Base-by-base conservation (phyloP, 1,140 invertebrate genomes). In the Oscheius sp. region DNA sequence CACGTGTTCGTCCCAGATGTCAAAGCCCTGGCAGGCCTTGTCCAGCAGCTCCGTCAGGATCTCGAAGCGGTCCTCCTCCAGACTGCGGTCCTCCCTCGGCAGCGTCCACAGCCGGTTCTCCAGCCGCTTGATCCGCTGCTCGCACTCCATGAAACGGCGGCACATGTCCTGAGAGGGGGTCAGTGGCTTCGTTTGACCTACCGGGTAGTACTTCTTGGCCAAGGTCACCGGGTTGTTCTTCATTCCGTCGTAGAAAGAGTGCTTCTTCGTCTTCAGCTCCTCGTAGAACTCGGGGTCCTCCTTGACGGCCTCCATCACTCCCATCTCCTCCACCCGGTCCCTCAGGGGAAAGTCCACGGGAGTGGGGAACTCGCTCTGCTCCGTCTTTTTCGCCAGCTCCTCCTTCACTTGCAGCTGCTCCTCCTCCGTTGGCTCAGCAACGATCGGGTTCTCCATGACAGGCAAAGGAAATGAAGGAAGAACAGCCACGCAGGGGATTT, bases 1-100 rank as follows among this genome's bases (percentile, higher is more conserved):
- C 78, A 52, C 62, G 45, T 80, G 79, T 67, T 82, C 80, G 36
- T 80, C 79, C 59, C 55, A 68, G 61, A 80, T 77, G 32, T 82
- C 80, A n/a, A 80, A 73, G 29, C 68, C 79, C 42, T 80, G 77
- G 35, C 68, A 74, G 13, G 75, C 79, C 52, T 80, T 80, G 65
- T 80, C 79, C 63, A 80, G 42, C 18, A 80, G 45, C 66, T 80
- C 79, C 35, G 63, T 59, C 18, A 82, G 62, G 64, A 80, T 80
- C 49, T 80, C 79, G 55, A 78, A 79, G 20, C 79, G 74, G 52
- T 79, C 80, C 45, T 80, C 79, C 42, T 82, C 80, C 3, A 80
- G 36, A 38, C 79, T 82, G 4, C 62, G 49, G n/a, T 80, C 80
- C 32, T 68, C 74, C n/a, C 45, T 34, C 23, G 78, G 69, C 34